A percentile compares a stretch with the other conserved stretches of the same genome.
Conservation (phyloP, 2,888 invertebrate genomes). For the Rhodophaea formosa region DNA sequence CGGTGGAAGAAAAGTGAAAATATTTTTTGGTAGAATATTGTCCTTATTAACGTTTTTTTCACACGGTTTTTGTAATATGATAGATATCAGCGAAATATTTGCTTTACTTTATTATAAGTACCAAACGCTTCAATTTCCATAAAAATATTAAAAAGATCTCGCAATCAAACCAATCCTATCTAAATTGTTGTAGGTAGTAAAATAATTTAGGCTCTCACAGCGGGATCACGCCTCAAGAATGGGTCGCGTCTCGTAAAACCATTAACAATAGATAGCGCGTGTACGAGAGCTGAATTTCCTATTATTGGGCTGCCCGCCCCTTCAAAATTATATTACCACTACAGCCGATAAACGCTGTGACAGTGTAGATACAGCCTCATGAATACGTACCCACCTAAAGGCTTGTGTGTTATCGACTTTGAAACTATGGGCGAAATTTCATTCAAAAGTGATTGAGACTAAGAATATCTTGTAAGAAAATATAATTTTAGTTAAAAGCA, state of each 20-base stretch:
- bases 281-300: slow-evolving; percentile 16
- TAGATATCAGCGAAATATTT: too few relatives aligned
- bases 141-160: too few relatives aligned
- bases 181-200: slow-evolving; percentile 12
- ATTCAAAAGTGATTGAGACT: too few relatives aligned
- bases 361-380: neutral
- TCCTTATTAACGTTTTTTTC: too few relatives aligned
- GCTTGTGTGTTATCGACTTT: neutral
- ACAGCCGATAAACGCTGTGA: slow-evolving; percentile 16
- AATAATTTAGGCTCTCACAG: slow-evolving; percentile 12
- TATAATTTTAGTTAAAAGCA: too few relatives aligned
- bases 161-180: neutral
- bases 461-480: too few relatives aligned
- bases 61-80: too few relatives aligned
- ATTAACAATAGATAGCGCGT: slow-evolving; percentile 18
- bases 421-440: neutral
- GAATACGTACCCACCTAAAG: slow-evolving; percentile 7
- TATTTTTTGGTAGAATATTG: too few relatives aligned
- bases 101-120: too few relatives aligned
- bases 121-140: too few relatives aligned
- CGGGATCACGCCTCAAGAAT: slow-evolving; percentile 12
- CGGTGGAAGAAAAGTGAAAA: too few relatives aligned
- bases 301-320: slow-evolving; percentile 14
- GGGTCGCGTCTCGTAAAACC: slow-evolving; percentile 18
- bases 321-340: slow-evolving; percentile 18